Evolutionary conservation across 1,140 invertebrate genomes (phyloP).

Genomic region (Halictus rubicundus): DNA sequence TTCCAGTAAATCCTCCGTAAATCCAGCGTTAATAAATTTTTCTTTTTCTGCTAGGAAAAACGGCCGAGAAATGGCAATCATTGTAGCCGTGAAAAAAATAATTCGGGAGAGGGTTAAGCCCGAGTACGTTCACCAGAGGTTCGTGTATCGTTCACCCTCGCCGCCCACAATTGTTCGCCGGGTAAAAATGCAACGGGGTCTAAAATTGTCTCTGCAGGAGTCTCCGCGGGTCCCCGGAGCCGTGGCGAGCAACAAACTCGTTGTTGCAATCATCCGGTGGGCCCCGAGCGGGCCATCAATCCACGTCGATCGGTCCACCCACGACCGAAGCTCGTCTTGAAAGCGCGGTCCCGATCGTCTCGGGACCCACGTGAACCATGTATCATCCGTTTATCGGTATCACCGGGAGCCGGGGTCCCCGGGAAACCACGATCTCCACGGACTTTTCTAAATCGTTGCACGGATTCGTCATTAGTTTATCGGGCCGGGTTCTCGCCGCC

Average conservation of each 20-base stretch:
- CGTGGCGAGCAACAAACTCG: background rate
- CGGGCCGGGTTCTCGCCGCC: slow-evolving; percentile 9
- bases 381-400: slow-evolving; percentile 45
- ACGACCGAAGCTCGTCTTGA: background rate
- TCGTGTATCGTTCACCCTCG: background rate
- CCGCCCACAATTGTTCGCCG: background rate
- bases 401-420: slow-evolving; percentile 17
- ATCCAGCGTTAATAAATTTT: too few relatives aligned
- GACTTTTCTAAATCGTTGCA: slow-evolving; percentile 28
- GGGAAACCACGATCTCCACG: slow-evolving; percentile 7
- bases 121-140: too few relatives aligned
- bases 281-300: slow-evolving; percentile 15
- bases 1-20: too few relatives aligned
- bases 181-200: background rate
- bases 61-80: too few relatives aligned
- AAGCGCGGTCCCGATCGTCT: background rate
- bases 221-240: background rate
- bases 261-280: too few relatives aligned
- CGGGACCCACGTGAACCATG: background rate
- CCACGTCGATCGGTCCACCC: slow-evolving; percentile 29
- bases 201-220: background rate
- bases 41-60: too few relatives aligned
- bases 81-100: too few relatives aligned
- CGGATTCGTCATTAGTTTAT: slow-evolving; percentile 51
- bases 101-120: too few relatives aligned